A percentile compares a stretch with the other conserved stretches of the same genome.
These are phyloP conservation scores for Lophochroa leadbeateri DNA, from an alignment of 2,113 vertebrate species.

Conservation along the genomic window DNA sequence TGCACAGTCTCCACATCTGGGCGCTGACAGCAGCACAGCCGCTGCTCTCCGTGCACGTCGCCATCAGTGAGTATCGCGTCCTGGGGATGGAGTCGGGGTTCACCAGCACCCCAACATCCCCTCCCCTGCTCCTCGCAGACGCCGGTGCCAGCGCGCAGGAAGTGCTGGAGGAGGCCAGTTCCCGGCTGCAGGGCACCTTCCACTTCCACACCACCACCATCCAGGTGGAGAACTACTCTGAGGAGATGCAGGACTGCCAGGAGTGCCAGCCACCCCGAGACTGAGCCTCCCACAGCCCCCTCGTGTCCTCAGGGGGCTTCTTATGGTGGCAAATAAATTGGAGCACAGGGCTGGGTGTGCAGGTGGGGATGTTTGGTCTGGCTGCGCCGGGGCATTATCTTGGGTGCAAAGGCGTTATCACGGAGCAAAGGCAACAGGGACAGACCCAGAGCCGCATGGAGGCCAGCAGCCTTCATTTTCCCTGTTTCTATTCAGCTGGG, in stretches of 20 bases:
- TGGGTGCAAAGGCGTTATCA: fast-evolving
- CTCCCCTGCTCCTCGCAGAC: constrained; percentile 15
- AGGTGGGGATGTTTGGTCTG: background rate
- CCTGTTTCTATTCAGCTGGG: background rate
- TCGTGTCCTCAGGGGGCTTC: fast-evolving
- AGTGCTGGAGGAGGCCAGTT: constrained; percentile 77
- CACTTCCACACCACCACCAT: constrained; percentile 81
- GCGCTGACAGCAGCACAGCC: constrained; percentile 80
- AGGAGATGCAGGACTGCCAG: constrained; percentile 81
- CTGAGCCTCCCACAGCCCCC: constrained; percentile 15
- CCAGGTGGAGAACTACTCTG: constrained; percentile 83
- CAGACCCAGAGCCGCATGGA: background rate
- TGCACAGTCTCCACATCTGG: constrained; percentile 90
- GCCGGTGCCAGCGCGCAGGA: constrained; percentile 69
- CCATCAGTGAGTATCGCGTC: constrained; percentile 71
- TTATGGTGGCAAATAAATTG: constrained; percentile 19
- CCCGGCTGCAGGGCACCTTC: constrained; percentile 73
- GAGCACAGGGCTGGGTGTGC: background rate
- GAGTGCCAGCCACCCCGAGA: constrained; percentile 76
- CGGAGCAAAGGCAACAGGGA: background rate
- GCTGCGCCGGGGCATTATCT: background rate
- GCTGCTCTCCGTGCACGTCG: constrained; percentile 83
- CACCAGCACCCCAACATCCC: fast-evolving
- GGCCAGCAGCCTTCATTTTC: background rate
- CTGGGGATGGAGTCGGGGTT: fast-evolving